A percentile compares a stretch with the other conserved stretches of the same genome.
phyloP scores from a whole-genome alignment of 2,797 vertebrate genomes.

The Spinibarbus caldwelli region DNA sequence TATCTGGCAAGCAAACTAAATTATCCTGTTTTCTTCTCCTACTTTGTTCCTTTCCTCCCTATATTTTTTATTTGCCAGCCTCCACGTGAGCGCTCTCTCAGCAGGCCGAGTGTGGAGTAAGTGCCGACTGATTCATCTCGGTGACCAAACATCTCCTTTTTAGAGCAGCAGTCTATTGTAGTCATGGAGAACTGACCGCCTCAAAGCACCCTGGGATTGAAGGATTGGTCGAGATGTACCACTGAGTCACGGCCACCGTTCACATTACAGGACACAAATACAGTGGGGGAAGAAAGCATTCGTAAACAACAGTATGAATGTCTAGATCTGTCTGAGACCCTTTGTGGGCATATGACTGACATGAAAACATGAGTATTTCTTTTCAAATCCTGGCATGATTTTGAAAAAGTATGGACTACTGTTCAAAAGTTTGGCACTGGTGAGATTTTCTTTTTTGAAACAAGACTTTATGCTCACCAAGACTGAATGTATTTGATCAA shows the following conservation, averaged over 20 bases:
- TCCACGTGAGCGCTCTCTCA: conserved; percentile 36
- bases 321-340: background rate
- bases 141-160: conserved; percentile 42
- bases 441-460: background rate
- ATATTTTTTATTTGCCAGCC: conserved; percentile 24
- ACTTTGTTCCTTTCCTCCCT: background rate
- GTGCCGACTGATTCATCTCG: conserved; percentile 17
- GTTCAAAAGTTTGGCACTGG: background rate
- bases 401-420: background rate
- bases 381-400: background rate
- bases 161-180: conserved; percentile 39
- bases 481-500: background rate
- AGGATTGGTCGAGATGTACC: conserved; percentile 24
- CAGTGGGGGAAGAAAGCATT: conserved; percentile 3
- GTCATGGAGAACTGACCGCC: conserved; percentile 28
- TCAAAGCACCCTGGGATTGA: conserved; percentile 32
- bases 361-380: background rate
- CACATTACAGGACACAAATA: conserved; percentile 16
- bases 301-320: background rate
- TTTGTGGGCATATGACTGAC: background rate
- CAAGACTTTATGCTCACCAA: no score
- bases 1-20: conserved; percentile 34
- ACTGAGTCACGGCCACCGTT: conserved; percentile 16
- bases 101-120: conserved; percentile 13
- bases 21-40: conserved; percentile 31